These are phyloP conservation scores for Nothocercus nigrocapillus DNA, from an alignment of 2,113 vertebrate genomes.

Conservation along the genomic window DNA sequence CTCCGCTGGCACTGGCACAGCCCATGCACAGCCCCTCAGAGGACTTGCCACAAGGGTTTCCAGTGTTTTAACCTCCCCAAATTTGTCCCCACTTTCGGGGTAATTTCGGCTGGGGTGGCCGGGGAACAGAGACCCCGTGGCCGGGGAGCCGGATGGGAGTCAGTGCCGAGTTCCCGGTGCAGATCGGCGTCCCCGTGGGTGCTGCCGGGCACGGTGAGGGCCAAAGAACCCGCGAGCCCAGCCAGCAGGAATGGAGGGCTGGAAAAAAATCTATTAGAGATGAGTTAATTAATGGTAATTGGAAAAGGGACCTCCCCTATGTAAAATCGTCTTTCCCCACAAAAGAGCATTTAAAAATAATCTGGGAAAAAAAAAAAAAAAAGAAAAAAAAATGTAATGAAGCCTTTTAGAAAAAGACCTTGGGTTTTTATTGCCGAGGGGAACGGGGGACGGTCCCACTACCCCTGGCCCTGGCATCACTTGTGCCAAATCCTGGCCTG, in stretches of 20 bases:
- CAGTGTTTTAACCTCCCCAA: background rate
- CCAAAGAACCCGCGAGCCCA: background rate
- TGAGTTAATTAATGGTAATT: slow-evolving; percentile 63
- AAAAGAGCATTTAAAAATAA: slow-evolving; percentile 37
- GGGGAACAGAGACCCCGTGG: too few relatives aligned
- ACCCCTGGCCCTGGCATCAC: fast-evolving
- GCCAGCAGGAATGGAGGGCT: background rate
- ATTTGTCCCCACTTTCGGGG: background rate
- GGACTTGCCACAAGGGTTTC: background rate
- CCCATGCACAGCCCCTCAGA: background rate
- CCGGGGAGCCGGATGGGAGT: too few relatives aligned
- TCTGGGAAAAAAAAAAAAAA: background rate
- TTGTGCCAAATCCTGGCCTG: background rate
- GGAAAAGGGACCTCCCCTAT: slow-evolving; percentile 30
- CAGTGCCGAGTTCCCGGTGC: too few relatives aligned
- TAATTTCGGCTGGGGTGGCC: background rate
- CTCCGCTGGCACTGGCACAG: background rate
- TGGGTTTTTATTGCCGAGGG: fast-evolving
- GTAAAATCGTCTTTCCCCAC: background rate
- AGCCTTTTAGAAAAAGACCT: background rate
- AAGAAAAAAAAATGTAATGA: background rate
- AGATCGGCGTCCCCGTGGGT: too few relatives aligned
- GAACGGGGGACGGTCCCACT: fast-evolving
- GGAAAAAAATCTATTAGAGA: slow-evolving; percentile 11
- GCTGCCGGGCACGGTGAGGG: background rate